Conservation (phyloP, 2,888 invertebrate genomes). For the Ganaspis brasiliensis region DNA sequence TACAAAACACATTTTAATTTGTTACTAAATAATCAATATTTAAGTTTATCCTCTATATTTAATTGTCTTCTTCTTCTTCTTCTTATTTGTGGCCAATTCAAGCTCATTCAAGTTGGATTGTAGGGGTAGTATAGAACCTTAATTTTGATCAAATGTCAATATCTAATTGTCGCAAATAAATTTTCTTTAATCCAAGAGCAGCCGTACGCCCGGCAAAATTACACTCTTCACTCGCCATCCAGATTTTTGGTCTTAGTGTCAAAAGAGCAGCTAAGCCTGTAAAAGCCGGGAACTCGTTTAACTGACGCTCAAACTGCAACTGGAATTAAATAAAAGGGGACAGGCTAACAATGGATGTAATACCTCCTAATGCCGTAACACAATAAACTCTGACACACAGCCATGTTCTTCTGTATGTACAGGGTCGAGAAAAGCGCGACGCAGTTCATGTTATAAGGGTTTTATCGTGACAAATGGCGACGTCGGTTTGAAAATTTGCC, state of each 20-base stretch:
- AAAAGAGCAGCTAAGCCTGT: conserved; percentile 1
- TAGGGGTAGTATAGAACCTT: no score
- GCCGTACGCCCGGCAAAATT: no score
- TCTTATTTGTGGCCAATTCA: no score
- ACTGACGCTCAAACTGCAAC: not conserved
- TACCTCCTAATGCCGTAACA: conserved; percentile 29
- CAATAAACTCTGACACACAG: conserved; percentile 35
- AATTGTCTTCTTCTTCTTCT: no score
- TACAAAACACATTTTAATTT: no score
- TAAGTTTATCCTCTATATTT: no score
- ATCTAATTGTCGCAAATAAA: no score
- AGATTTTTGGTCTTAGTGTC: not conserved
- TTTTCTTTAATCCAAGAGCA: no score
- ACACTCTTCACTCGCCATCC: not conserved
- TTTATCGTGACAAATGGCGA: conserved; percentile 64
- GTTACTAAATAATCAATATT: no score
- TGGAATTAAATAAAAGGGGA: conserved; percentile 17
- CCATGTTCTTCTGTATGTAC: not conserved
- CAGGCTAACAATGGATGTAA: conserved; percentile 29
- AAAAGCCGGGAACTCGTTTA: conserved; percentile 12
- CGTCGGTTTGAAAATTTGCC: conserved; percentile 64
- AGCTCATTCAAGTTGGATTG: no score
- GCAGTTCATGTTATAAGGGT: conserved; percentile 51
- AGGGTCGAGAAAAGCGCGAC: conserved; percentile 25
- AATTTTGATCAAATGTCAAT: no score